Percentiles rank a stretch among this genome's conserved stretches.
These are phyloP conservation scores for Planococcus citri DNA, from an alignment of 1,140 invertebrate species.

Conservation along the genomic window DNA sequence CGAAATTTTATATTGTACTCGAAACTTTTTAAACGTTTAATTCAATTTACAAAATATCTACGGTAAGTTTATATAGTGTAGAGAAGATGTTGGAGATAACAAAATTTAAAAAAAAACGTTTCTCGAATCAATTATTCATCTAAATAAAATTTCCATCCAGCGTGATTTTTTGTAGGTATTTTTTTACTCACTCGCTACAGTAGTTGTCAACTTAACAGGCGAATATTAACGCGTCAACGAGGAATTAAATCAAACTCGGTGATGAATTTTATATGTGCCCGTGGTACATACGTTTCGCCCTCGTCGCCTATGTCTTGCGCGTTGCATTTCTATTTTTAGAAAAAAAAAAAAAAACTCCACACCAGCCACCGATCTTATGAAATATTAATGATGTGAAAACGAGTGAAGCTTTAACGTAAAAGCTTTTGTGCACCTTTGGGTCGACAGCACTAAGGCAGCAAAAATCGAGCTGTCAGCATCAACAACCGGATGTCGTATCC, in stretches of 20 bases:
- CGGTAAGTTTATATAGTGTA: no score
- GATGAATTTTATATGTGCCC: not conserved
- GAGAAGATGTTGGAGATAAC: no score
- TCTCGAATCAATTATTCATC: no score
- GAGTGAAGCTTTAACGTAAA: conserved; percentile 11
- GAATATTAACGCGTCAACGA: not conserved
- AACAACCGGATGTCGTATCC: not conserved
- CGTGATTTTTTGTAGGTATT: no score
- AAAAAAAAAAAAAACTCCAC: not conserved
- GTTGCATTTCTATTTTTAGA: not conserved
- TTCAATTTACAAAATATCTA: no score
- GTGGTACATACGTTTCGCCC: not conserved
- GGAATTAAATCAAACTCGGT: not conserved
- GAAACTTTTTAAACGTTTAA: no score
- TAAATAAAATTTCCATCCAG: no score
- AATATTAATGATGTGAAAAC: conserved; percentile 20
- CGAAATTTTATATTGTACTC: no score
- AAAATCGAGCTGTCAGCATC: conserved; percentile 9
- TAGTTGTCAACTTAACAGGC: no score
- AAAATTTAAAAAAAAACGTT: no score
- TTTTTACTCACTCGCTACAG: no score
- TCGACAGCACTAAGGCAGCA: conserved; percentile 10
- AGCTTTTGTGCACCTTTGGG: conserved; percentile 13
- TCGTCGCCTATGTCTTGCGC: not conserved
- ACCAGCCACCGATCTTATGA: not conserved